Conservation (phyloP, 2,113 vertebrate genomes). For the Synodontis membranacea region DNA sequence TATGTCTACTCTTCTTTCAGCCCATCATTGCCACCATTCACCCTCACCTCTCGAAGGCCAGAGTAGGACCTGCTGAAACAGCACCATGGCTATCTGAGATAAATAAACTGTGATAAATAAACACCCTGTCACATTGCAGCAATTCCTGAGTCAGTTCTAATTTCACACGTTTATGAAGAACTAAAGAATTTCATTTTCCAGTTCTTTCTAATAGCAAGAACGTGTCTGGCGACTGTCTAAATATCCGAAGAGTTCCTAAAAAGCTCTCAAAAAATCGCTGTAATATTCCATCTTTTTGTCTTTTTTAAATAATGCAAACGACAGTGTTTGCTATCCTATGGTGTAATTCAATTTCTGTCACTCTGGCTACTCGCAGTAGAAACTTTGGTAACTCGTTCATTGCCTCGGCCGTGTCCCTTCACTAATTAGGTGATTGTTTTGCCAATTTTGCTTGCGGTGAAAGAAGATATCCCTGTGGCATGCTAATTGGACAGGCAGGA, state of each 20-base stretch:
- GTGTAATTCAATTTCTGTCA: neutral
- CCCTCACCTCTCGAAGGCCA: neutral
- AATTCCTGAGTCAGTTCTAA: neutral
- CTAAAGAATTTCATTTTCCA: neutral
- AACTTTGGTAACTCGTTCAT: neutral
- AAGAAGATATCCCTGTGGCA: neutral
- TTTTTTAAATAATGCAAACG: neutral
- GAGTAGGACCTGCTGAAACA: constrained; percentile 3
- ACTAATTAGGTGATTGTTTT: neutral
- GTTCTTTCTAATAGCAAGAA: neutral
- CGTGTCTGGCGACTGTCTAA: neutral
- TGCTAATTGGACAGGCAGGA: constrained; percentile 6
- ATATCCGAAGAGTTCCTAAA: neutral
- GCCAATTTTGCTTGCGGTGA: neutral
- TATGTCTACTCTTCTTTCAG: constrained; percentile 5
- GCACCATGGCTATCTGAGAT: neutral
- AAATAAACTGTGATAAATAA: neutral
- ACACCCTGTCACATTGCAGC: neutral
- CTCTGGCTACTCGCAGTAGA: neutral
- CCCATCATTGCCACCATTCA: constrained; percentile 21
- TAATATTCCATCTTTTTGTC: neutral
- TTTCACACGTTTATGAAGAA: neutral
- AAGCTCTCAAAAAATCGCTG: neutral
- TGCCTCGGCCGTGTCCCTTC: neutral
- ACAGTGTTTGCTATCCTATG: neutral